Base-by-base conservation (phyloP, 2,113 vertebrate genomes). In the Charadrius vociferus region DNA sequence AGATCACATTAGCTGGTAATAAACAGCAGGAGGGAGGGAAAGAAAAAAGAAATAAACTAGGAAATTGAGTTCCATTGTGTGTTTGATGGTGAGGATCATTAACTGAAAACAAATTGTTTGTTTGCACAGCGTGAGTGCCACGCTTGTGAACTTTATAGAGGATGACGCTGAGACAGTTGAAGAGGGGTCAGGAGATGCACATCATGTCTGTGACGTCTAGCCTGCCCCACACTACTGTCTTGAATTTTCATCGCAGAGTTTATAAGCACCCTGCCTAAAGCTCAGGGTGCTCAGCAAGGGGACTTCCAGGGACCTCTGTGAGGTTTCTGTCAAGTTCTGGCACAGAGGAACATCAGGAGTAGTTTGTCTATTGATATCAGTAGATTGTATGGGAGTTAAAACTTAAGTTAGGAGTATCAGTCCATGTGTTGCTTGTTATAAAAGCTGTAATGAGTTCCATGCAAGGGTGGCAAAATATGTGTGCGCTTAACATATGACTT, bases 41-140 rank as follows among this genome's bases (percentile, higher is more conserved):
- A 50, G 26, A 61, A 62, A 84, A 78, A 82, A 72, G 29, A 85
- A 67, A 79, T 65, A 65, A 77, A 82, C 2, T 45, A 78, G 36
- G 81, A 92, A 96, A 90, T 70, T 50, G 52, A 81, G 21, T 55
- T 72, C 36, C 7, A 10, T 85, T 73, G 21, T 37, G 23, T 47
- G 18, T 87, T 91, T 95, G 81, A 80, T 83, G 36, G n/a, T 89
- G 79, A 74, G 22, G 14, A 86, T 50, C 81, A 79, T 88, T 94
- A 86, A 63, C 66, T 86, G 81, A 95, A 95, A 97, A 83, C 61
- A 77, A 88, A 94, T 72, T 80, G 66, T 84, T 71, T 88, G 30
- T 92, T 97, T 95, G 61, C 82, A 70, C 81, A 90, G 37, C 10
- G 0, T 87, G 37, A 63, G 21, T 56, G 39, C 8, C 3, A 6